Percentiles rank a stretch among this genome's conserved stretches.
Evolutionary conservation across 1,140 invertebrate species (phyloP).

Genomic region (Sinonovacula constricta): DNA sequence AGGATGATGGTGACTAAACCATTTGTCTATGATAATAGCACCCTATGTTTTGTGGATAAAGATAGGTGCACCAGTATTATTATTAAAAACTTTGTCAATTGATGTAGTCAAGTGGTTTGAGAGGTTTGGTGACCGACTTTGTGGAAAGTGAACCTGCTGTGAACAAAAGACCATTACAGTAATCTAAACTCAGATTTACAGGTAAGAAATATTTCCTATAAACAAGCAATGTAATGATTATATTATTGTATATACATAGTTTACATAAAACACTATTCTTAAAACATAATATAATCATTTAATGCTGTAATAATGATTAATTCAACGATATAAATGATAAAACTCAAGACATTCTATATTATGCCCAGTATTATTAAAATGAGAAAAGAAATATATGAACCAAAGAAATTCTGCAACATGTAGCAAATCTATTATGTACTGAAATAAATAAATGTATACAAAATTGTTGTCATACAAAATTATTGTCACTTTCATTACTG

Average conservation of each 20-base stretch:
- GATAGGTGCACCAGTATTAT: conserved; percentile 28
- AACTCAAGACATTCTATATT: no score
- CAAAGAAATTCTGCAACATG: no score
- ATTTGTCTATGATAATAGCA: conserved; percentile 10
- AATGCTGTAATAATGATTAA: no score
- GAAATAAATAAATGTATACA: neutral
- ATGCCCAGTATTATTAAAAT: no score
- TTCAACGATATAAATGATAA: no score
- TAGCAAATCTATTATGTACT: no score
- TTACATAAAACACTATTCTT: no score
- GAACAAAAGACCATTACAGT: neutral
- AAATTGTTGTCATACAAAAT: neutral
- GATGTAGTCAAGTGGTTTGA: conserved; percentile 41
- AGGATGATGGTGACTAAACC: conserved; percentile 10
- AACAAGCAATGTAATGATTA: no score
- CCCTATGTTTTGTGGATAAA: conserved; percentile 43
- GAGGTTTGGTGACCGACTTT: conserved; percentile 10
- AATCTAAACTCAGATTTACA: conserved; percentile 1
- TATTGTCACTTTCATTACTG: neutral
- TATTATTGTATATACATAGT: no score
- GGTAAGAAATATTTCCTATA: conserved; percentile 6
- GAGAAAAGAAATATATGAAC: no score
- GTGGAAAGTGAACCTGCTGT: neutral
- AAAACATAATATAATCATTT: no score
- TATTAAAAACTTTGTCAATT: conserved; percentile 28